A percentile compares a stretch with the other conserved stretches of the same genome.
These are phyloP conservation scores for Neuroterus valhalla DNA, from an alignment of 1,140 invertebrate species.

Conservation along the genomic window DNA sequence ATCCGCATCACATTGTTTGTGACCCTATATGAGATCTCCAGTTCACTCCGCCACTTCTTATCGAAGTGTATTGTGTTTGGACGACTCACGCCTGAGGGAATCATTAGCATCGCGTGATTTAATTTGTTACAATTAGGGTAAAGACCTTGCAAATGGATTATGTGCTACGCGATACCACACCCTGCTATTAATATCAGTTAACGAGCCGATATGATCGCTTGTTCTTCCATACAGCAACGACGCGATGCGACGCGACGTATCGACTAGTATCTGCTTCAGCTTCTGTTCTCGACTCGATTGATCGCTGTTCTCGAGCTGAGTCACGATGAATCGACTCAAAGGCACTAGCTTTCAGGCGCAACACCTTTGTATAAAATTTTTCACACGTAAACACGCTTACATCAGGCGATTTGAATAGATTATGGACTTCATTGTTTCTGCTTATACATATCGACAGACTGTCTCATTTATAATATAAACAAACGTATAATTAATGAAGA, in stretches of 20 bases:
- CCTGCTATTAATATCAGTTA: slow-evolving; percentile 75
- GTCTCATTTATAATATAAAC: too few species aligned
- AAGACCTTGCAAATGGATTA: slow-evolving; percentile 40
- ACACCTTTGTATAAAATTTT: slow-evolving; percentile 57
- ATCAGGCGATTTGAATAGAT: too few species aligned
- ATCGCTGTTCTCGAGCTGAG: slow-evolving; percentile 61
- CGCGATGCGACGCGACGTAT: slow-evolving; percentile 2
- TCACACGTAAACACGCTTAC: slow-evolving; percentile 53
- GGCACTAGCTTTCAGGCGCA: slow-evolving; percentile 15
- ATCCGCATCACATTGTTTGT: too few species aligned
- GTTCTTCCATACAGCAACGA: slow-evolving; percentile 55
- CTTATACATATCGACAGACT: too few species aligned
- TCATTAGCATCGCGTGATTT: slow-evolving; percentile 61
- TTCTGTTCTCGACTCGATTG: slow-evolving; percentile 54
- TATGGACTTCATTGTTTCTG: too few species aligned
- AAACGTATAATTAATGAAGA: too few species aligned
- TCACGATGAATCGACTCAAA: slow-evolving; percentile 54
- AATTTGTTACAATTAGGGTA: slow-evolving; percentile 70
- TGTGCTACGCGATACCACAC: slow-evolving; percentile 57
- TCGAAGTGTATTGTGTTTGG: too few species aligned
- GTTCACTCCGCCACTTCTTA: too few species aligned
- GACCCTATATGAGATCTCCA: too few species aligned
- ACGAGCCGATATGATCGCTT: slow-evolving; percentile 72
- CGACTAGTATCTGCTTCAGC: too few species aligned
- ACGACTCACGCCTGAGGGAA: too few species aligned